Base-by-base conservation (phyloP, 2,888 invertebrate species). In the Elmis aenea region DNA sequence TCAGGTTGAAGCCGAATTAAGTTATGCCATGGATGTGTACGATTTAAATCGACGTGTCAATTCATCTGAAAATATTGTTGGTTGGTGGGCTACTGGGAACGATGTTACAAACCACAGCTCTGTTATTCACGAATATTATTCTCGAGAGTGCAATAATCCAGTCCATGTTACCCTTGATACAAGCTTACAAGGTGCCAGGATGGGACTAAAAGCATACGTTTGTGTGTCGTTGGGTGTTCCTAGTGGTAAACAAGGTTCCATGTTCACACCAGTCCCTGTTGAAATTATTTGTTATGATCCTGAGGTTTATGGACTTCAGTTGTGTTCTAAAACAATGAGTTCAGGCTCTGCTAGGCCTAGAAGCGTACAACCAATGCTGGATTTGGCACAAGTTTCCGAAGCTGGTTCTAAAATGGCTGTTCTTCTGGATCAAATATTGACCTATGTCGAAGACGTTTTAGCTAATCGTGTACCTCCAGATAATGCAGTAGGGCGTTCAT, bases 11-110 rank as follows among this genome's bases (percentile, higher is more conserved):
- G 91, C 97, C 3, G 96, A 99, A 68, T 77, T 97, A 35, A 91
- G 89, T 62, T 96, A 95, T 71, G 96, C 96, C 11, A 84, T 91
- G 76, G 95, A 94, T 58, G 83, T 96, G 63, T 94, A 87, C 60
- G 95, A 95, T 55, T 74, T 96, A 33, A 94, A 96, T 68, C 82
- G 86, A 48, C 81, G 90, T 59, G 95, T 97, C 1, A 95, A 96
- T 61, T 79, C 91, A 1, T 83, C 82, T 39, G 97, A 99, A 71
- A 84, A 79, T 51, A 93, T 99, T 58, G 93, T 99, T 33, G 99
- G 99, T 13, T 99, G 99, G 99, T 97, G 87, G 87, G 95, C 96
- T 1, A 99, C 97, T 0, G 95, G 96, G 32, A 85, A 90, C 53
- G 96, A 97, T 69, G 93, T 99, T 23, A 94, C 96, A 0, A 93